Base-by-base conservation (phyloP, 1,140 invertebrate genomes). In the Oryctes rhinoceros region DNA sequence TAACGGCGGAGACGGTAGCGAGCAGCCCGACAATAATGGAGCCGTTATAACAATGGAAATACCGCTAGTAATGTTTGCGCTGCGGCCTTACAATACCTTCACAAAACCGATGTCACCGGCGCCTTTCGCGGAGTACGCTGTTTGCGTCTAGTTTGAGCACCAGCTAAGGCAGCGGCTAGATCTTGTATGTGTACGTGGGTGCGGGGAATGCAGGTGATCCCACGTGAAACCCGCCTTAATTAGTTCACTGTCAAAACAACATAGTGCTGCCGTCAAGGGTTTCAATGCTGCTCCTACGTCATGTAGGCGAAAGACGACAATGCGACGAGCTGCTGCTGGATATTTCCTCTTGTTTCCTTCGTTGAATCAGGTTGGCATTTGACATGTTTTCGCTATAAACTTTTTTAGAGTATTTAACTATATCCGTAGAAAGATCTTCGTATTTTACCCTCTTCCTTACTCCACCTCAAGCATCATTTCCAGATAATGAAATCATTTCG, bases 171-270 rank as follows among this genome's bases (percentile, higher is more conserved):
- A 59, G 18, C n/a, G 13, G 49, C 49, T 53, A n/a, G 5, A 15
- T 59, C 5, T 71, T 71, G 10, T 20, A 20, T 30, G 24, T 30
- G n/a, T 11, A 24, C 24, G 35, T 35, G 62, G 20, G 35, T 24
- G 24, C 20, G 79, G 67, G 81, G 81, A 35, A 76, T 83, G 78
- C 82, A 83, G 84, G 83, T 83, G 81, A 83, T 83, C 82, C 81
- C 80, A 83, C 81, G 84, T 83, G 82, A 83, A 84, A 83, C 80
- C 79, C 79, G 80, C 79, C 84, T 85, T 85, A 85, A 85, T 85
- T 85, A 85, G 84, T 85, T 83, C 80, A 83, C 83, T 84, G 84
- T 85, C 84, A 84, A 82, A 82, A 80, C 81, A 80, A 82, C 81
- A 81, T 82, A 83, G 79, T 75, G 81, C 11, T 18, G 37, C 47